phyloP scores from a whole-genome alignment of 2,113 vertebrate species.

The Perognathus longimembris region DNA sequence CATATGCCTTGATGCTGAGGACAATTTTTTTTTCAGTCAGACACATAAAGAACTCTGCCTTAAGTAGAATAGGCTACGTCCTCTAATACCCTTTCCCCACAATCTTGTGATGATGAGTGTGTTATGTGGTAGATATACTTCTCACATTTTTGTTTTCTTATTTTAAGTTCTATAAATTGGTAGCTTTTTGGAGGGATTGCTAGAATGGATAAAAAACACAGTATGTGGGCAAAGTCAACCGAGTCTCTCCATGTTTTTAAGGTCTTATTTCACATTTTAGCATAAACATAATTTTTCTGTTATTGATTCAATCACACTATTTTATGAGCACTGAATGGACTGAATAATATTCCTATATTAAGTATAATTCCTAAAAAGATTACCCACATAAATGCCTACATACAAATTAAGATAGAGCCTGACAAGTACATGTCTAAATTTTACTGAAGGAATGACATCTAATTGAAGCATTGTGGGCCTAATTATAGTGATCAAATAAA shows the following conservation, averaged over 20 bases:
- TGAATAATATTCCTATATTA: background rate
- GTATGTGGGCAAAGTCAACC: background rate
- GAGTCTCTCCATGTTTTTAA: conserved; percentile 5
- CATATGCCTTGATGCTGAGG: background rate
- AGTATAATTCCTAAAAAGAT: conserved; percentile 9
- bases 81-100: background rate
- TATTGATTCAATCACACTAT: background rate
- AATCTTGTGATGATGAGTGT: background rate
- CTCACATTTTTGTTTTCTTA: background rate
- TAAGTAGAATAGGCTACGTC: background rate
- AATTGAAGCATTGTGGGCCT: conserved; percentile 39
- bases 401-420: conserved; percentile 34
- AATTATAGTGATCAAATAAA: conserved; percentile 47
- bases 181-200: background rate
- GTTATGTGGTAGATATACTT: conserved; percentile 8
- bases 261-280: background rate
- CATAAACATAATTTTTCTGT: background rate
- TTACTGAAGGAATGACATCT: conserved; percentile 24
- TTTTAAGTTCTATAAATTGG: background rate
- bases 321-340: background rate
- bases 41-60: background rate
- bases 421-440: conserved; percentile 42
- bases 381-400: background rate
- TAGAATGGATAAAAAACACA: background rate
- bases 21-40: background rate